These are phyloP conservation scores for Homarus gammarus DNA, from an alignment of 2,888 invertebrate genomes.

Conservation along the genomic window DNA sequence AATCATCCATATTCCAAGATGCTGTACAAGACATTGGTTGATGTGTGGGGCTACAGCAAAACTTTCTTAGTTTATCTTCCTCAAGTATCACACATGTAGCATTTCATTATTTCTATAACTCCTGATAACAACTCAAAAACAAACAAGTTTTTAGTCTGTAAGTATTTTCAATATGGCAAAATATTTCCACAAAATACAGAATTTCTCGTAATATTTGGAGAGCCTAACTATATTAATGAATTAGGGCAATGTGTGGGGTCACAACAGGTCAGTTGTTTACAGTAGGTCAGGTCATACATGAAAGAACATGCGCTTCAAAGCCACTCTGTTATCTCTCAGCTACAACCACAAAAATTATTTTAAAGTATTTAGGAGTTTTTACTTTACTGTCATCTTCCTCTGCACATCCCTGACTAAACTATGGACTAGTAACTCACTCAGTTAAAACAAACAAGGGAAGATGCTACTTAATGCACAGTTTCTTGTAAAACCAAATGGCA, in stretches of 20 bases:
- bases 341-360: slow-evolving; percentile 55
- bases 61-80: no score
- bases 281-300: slow-evolving; percentile 56
- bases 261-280: slow-evolving; percentile 33
- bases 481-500: neutral
- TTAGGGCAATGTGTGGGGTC: slow-evolving; percentile 5
- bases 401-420: slow-evolving; percentile 70
- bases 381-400: slow-evolving; percentile 53
- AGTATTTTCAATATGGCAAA: neutral
- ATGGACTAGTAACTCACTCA: slow-evolving; percentile 71
- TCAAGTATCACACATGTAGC: no score
- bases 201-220: neutral
- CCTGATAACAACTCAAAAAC: no score
- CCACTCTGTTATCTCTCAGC: slow-evolving; percentile 70
- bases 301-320: slow-evolving; percentile 71
- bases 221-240: slow-evolving; percentile 3
- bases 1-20: no score
- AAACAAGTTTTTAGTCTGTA: slow-evolving; percentile 20
- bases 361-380: slow-evolving; percentile 16
- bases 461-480: slow-evolving; percentile 70
- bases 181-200: neutral
- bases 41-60: no score
- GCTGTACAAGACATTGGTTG: no score
- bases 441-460: slow-evolving; percentile 71
- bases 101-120: no score